Percentiles rank a stretch among this genome's conserved stretches.
Conservation (phyloP, 2,888 invertebrate species). For the Nemurella pictetii region DNA sequence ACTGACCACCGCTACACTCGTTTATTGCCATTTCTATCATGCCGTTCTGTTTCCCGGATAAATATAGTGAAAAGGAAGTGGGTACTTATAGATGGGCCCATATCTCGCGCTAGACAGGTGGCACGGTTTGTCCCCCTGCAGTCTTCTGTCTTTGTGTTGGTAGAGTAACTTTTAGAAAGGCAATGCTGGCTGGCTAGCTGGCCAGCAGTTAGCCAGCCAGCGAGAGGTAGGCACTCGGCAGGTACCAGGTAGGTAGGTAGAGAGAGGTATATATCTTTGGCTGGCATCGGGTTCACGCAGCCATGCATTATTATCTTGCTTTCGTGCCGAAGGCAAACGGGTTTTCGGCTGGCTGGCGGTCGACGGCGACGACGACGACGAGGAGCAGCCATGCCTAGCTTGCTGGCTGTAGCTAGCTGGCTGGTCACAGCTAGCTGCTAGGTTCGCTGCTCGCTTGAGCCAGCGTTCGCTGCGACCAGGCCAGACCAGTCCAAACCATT, state of each 20-base stretch:
- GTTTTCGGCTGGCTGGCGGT: conserved; percentile 46
- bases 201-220: neutral
- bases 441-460: neutral
- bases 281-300: conserved; percentile 5
- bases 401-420: conserved; percentile 4
- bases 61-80: neutral
- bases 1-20: neutral
- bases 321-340: conserved; percentile 50
- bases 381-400: no score
- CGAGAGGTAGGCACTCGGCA: neutral
- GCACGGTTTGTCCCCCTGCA: neutral
- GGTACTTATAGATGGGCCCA: neutral
- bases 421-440: neutral
- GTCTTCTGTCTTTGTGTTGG: conserved; percentile 15
- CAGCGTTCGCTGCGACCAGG: no score
- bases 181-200: neutral
- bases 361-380: no score
- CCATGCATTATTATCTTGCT: conserved; percentile 16
- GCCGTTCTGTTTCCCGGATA: neutral
- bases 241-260: no score
- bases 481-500: no score
- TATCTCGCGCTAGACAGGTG: conserved; percentile 11
- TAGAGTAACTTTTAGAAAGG: neutral
- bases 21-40: neutral
- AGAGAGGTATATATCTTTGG: conserved; percentile 9